Conservation (phyloP, 2,888 invertebrate species). For the Calameuta idolon region DNA sequence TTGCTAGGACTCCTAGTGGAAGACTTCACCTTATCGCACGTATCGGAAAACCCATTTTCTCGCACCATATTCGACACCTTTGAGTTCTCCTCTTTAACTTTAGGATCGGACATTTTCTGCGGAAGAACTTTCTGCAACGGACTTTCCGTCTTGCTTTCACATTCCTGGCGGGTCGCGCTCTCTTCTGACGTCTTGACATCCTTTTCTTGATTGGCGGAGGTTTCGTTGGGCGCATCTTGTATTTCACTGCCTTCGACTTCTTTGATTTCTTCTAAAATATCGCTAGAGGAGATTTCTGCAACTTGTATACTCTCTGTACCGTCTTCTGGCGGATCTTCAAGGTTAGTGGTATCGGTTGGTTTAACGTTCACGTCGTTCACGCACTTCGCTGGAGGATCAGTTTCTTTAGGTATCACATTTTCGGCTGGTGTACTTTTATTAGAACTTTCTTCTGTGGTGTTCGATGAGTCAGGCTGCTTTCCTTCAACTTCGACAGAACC, state of each 20-base stretch:
- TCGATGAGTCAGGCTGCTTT: slow-evolving; percentile 47
- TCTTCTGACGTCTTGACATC: background rate
- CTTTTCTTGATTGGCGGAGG: background rate
- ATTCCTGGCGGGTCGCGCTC: slow-evolving; percentile 1
- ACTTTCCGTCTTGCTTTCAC: background rate
- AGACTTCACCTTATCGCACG: slow-evolving; percentile 36
- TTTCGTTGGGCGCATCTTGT: background rate
- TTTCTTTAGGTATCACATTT: background rate
- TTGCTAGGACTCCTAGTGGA: slow-evolving; percentile 9
- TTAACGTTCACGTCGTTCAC: background rate
- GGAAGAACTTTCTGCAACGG: background rate
- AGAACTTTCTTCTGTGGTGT: slow-evolving; percentile 14
- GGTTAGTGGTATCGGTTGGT: background rate
- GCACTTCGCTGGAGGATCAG: background rate
- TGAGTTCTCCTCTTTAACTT: background rate
- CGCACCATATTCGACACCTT: slow-evolving; percentile 27
- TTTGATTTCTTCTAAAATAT: slow-evolving; percentile 35
- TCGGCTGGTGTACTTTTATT: background rate
- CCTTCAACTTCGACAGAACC: slow-evolving; percentile 9
- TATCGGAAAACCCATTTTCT: slow-evolving; percentile 38
- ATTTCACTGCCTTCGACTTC: slow-evolving; percentile 12
- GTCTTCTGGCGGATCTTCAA: background rate
- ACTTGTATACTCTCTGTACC: slow-evolving; percentile 50
- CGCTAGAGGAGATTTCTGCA: slow-evolving; percentile 57
- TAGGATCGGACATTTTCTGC: background rate